Conservation (phyloP, 2,797 vertebrate species). For the Hafferia zeledoni region DNA sequence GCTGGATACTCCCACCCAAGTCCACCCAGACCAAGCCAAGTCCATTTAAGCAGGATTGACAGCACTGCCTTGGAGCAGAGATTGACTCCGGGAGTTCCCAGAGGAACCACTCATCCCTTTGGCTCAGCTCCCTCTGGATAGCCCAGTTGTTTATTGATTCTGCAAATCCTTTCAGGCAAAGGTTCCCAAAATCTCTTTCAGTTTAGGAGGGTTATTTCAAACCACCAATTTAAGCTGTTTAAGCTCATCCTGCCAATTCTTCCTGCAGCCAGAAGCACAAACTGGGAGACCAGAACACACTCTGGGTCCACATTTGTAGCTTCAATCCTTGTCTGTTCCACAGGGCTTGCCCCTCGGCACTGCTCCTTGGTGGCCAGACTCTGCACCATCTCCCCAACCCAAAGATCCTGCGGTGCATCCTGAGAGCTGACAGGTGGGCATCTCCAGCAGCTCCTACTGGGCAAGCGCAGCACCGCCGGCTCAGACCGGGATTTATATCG, state of each 20-base stretch:
- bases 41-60: background rate
- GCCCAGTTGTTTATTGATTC: background rate
- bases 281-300: background rate
- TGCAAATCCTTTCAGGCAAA: background rate
- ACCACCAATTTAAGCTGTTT: conserved; percentile 16
- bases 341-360: background rate
- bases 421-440: background rate
- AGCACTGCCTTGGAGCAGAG: background rate
- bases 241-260: conserved; percentile 20
- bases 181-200: background rate
- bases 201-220: background rate
- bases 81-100: accelerated
- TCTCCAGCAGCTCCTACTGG: background rate
- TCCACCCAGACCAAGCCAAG: accelerated
- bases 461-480: accelerated
- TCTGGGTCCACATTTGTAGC: accelerated
- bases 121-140: background rate
- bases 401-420: background rate
- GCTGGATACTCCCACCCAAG: background rate
- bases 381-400: background rate
- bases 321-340: background rate
- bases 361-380: background rate
- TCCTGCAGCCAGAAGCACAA: background rate
- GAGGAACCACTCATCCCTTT: background rate
- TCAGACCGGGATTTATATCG: background rate